A percentile compares a stretch with the other conserved stretches of the same genome.
These are phyloP conservation scores for Latrodectus hesperus DNA, from an alignment of 2,888 invertebrate species.

Conservation along the genomic window DNA sequence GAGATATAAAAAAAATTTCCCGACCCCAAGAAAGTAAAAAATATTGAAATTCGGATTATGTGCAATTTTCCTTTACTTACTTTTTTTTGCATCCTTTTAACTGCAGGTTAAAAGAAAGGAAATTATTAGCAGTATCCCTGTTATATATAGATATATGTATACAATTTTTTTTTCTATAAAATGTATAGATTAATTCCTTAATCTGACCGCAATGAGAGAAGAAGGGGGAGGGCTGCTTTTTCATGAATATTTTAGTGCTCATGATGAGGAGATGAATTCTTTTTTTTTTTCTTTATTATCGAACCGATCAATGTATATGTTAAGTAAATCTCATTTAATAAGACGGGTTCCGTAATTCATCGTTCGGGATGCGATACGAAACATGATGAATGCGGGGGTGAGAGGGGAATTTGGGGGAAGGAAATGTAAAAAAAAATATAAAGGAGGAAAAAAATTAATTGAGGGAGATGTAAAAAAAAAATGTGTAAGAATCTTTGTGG, in stretches of 20 bases:
- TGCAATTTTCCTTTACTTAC: constrained; percentile 4
- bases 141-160: no score
- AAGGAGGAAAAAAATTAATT: no score
- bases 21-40: constrained; percentile 30
- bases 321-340: constrained; percentile 66
- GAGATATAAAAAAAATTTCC: constrained; percentile 30
- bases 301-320: constrained; percentile 33
- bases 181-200: constrained; percentile 58
- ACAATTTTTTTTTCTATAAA: constrained; percentile 7
- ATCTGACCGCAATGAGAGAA: constrained; percentile 42
- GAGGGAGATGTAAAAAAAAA: no score
- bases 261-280: not conserved
- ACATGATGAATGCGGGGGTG: not conserved
- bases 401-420: not conserved
- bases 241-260: constrained; percentile 18
- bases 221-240: constrained; percentile 10
- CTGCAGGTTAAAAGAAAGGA: no score
- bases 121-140: no score
- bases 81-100: constrained; percentile 12
- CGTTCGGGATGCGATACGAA: constrained; percentile 36
- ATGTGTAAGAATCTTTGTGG: no score
- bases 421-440: constrained; percentile 14
- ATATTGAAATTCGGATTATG: constrained; percentile 67
- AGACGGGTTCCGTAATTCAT: constrained; percentile 59
- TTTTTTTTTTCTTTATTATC: constrained; percentile 39